Evolutionary conservation across 1,140 invertebrate genomes (phyloP).

Genomic region (Anastrepha obliqua): DNA sequence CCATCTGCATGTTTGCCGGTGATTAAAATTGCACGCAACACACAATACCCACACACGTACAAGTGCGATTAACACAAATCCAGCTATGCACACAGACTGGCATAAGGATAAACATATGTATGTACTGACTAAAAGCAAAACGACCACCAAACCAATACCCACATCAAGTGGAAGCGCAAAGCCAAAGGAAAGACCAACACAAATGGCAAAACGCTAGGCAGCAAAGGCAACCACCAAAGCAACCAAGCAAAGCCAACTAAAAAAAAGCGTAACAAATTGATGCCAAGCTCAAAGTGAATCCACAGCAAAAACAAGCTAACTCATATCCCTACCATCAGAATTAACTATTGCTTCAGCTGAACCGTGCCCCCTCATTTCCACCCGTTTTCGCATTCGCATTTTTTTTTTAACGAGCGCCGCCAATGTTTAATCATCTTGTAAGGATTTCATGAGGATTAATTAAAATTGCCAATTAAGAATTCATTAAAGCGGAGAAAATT

Average conservation of each 20-base stretch:
- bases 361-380: background rate
- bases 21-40: slow-evolving; percentile 57
- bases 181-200: slow-evolving; percentile 4
- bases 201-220: slow-evolving; percentile 31
- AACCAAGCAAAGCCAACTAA: slow-evolving; percentile 33
- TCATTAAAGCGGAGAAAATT: slow-evolving; percentile 69
- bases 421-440: slow-evolving; percentile 56
- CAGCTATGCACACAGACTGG: background rate
- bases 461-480: slow-evolving; percentile 73
- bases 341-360: background rate
- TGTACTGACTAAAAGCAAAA: background rate
- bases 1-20: slow-evolving; percentile 57
- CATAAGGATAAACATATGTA: background rate
- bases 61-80: background rate
- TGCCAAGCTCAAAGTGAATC: slow-evolving; percentile 5
- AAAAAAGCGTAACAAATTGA: slow-evolving; percentile 51
- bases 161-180: background rate
- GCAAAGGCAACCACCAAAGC: slow-evolving; percentile 41
- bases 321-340: background rate
- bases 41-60: background rate
- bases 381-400: background rate
- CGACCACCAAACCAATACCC: slow-evolving; percentile 10
- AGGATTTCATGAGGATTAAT: slow-evolving; percentile 71
- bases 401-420: background rate
- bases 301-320: background rate